Conservation (phyloP, 1,140 invertebrate species). For the Papilio helenus region DNA sequence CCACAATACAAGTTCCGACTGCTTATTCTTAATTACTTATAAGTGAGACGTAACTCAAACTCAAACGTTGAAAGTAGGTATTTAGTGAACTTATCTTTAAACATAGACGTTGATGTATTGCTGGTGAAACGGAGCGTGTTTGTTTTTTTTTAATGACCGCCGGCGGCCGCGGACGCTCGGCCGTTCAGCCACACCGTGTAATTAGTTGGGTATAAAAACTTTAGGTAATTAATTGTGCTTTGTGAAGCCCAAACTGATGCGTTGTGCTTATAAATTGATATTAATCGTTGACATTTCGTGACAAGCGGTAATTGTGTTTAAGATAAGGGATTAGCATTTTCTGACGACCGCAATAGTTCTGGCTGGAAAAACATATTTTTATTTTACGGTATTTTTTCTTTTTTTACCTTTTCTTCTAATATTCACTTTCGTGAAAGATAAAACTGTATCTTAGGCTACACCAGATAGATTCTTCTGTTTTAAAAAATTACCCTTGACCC, state of each 20-base stretch:
- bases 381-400: too few relatives aligned
- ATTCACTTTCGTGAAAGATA: neutral
- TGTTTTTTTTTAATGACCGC: constrained; percentile 55
- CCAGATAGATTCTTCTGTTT: neutral
- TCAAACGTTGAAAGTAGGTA: constrained; percentile 69
- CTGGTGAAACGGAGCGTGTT: constrained; percentile 61
- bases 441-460: neutral
- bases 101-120: constrained; percentile 71
- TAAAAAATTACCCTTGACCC: too few relatives aligned
- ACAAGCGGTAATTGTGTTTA: constrained; percentile 54
- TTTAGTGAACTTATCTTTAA: constrained; percentile 70
- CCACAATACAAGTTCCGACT: constrained; percentile 62
- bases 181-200: constrained; percentile 63
- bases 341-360: neutral
- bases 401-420: neutral
- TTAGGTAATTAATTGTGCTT: constrained; percentile 70
- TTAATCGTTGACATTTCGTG: constrained; percentile 74
- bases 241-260: constrained; percentile 51
- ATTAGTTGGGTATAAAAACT: constrained; percentile 71
- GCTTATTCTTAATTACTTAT: constrained; percentile 78
- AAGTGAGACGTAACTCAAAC: constrained; percentile 77
- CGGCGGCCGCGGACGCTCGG: constrained; percentile 43
- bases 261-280: constrained; percentile 63
- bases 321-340: constrained; percentile 48
- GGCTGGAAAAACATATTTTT: neutral